Conservation (phyloP, 2,888 invertebrate genomes). For the Drosophila histrio region DNA sequence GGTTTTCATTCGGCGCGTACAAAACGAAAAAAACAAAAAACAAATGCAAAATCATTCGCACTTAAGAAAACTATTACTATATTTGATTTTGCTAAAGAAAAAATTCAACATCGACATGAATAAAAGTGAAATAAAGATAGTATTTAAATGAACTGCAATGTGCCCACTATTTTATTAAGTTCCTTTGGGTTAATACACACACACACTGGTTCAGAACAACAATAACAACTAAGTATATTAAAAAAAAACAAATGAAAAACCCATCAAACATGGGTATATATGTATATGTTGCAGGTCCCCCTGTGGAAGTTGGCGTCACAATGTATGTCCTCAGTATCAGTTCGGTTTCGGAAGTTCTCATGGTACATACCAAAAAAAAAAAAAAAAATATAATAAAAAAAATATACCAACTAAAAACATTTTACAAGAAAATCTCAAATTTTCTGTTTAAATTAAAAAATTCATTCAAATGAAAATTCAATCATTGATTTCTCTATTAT, state of each 20-base stretch:
- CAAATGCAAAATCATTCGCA: slow-evolving; percentile 35
- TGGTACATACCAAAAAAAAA: slow-evolving; percentile 88
- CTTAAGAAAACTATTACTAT: neutral
- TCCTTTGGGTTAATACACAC: slow-evolving; percentile 29
- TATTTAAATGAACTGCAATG: neutral
- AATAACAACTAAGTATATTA: slow-evolving; percentile 26
- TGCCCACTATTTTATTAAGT: neutral
- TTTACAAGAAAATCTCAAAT: slow-evolving; percentile 38
- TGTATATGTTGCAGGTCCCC: slow-evolving; percentile 92
- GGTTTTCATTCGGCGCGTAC: slow-evolving; percentile 84
- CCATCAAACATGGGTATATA: slow-evolving; percentile 82
- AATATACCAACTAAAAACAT: slow-evolving; percentile 48
- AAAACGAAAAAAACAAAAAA: too few relatives aligned
- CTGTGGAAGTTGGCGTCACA: slow-evolving; percentile 98
- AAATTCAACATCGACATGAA: slow-evolving; percentile 46
- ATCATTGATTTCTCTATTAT: slow-evolving; percentile 52
- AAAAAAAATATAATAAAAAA: slow-evolving; percentile 27
- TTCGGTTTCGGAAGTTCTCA: slow-evolving; percentile 99
- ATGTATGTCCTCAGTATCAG: slow-evolving; percentile 99
- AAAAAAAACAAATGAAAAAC: slow-evolving; percentile 39
- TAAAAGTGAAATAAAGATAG: neutral
- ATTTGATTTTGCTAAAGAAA: slow-evolving; percentile 67
- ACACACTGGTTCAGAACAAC: slow-evolving; percentile 21
- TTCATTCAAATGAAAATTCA: slow-evolving; percentile 50
- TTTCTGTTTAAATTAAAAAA: slow-evolving; percentile 37